Evolutionary conservation across 2,888 invertebrate genomes (phyloP).

Genomic region (Rosalia funebris): DNA sequence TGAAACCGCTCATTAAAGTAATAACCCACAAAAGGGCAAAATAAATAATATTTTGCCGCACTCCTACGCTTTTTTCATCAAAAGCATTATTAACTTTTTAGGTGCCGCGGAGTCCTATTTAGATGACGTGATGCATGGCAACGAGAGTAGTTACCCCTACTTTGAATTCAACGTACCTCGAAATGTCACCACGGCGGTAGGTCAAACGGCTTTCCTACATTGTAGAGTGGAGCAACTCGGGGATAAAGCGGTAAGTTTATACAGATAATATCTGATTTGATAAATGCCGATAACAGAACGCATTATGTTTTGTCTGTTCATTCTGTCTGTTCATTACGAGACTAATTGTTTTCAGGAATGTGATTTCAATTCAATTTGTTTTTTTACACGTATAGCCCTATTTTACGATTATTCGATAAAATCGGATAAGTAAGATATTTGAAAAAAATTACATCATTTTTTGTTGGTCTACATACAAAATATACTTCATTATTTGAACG

Average conservation of each 20-base stretch:
- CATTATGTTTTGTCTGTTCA: too few relatives aligned
- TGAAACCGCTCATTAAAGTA: not conserved
- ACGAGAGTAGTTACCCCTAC: slow-evolving; percentile 77
- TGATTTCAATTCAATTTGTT: too few relatives aligned
- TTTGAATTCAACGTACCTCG: slow-evolving; percentile 88
- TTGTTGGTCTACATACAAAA: too few relatives aligned
- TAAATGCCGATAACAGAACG: too few relatives aligned
- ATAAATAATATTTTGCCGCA: not conserved
- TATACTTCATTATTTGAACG: too few relatives aligned
- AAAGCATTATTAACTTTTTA: slow-evolving; percentile 45
- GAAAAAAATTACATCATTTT: too few relatives aligned
- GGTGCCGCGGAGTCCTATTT: slow-evolving; percentile 62
- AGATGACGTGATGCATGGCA: slow-evolving; percentile 67
- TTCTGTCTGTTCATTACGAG: too few relatives aligned
- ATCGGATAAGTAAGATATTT: too few relatives aligned
- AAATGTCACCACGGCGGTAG: slow-evolving; percentile 88
- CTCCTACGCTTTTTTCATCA: not conserved
- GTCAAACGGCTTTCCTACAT: slow-evolving; percentile 90
- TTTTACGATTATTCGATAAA: too few relatives aligned
- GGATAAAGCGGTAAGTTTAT: slow-evolving; percentile 87
- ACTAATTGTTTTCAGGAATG: too few relatives aligned
- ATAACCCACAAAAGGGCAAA: not conserved
- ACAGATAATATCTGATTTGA: too few relatives aligned
- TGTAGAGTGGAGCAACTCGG: slow-evolving; percentile 89
- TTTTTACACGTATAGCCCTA: too few relatives aligned